Percentiles rank a stretch among this genome's conserved stretches.
phyloP scores from a whole-genome alignment of 2,113 vertebrate genomes.

The Heterotis niloticus region DNA sequence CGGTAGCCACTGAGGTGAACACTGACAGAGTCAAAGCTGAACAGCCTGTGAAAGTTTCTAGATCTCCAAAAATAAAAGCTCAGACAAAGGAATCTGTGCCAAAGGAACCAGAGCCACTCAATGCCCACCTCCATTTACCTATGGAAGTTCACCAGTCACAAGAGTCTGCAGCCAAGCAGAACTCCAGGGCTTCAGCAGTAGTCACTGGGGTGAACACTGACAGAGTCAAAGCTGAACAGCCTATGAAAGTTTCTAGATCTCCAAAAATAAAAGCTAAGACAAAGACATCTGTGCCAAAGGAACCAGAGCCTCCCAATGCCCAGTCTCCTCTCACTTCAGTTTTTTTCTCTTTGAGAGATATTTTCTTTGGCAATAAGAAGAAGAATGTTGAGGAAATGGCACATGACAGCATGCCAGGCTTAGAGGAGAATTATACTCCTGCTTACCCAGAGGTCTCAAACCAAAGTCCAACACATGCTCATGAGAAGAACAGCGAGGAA shows the following conservation, averaged over 20 bases:
- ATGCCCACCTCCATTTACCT: conserved; percentile 46
- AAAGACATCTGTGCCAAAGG: conserved; percentile 38
- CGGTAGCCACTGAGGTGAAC: conserved; percentile 57
- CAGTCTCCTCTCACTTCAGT: conserved; percentile 56
- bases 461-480: conserved; percentile 8
- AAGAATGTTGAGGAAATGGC: conserved; percentile 52
- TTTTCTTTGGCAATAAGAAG: conserved; percentile 72
- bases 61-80: conserved; percentile 36
- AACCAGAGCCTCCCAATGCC: conserved; percentile 49
- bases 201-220: conserved; percentile 53
- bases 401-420: conserved; percentile 29
- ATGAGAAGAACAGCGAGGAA: conserved; percentile 12
- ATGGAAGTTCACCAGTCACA: conserved; percentile 17
- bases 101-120: conserved; percentile 52
- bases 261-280: conserved; percentile 45
- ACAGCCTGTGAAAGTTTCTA: conserved; percentile 9
- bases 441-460: conserved; percentile 3
- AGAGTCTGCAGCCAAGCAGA: neutral
- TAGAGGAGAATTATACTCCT: conserved; percentile 33
- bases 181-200: conserved; percentile 37
- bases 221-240: conserved; percentile 2
- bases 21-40: conserved; percentile 26
- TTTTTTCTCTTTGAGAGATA: conserved; percentile 81
- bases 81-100: conserved; percentile 35
- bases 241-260: neutral